Evolutionary conservation across 2,888 invertebrate species (phyloP), one percentile per base, ranked within the genome.

Genomic region (Scelioninae gen. 1): DNA sequence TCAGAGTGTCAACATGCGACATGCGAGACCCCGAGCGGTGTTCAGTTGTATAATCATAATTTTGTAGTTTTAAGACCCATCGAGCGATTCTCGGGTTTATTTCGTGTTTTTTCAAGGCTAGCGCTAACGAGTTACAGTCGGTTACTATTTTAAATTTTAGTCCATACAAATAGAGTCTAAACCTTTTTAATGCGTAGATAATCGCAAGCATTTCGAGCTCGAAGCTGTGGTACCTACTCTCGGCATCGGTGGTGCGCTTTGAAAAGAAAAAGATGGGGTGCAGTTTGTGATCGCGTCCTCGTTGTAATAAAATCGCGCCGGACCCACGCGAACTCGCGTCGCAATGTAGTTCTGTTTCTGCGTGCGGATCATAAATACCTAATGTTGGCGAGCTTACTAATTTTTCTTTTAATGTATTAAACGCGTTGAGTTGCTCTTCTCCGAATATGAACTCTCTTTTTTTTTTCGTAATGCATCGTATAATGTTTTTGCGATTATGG

Each of bases 251-350:
- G 1, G 53, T 43, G 2, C 66, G 66, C 8, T 66, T 49, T 0
- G 66, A 66, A 34, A 68, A 68, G 49, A 47, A 71, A 40, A 71
- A 71, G 1, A 71, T 34, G 3, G 72, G 62, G 15, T 72, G 72
- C 15, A 62, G 13, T 15, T 62, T 72, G 11, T 62, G 45, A 45
- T 63, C 72, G 1, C 34, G 23, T 0, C 34, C 45, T 9, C 72
- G 62, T 5, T 72, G 72, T 7, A 72, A n/a, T 8, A 72, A 43
- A 13, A 72, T 63, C 11, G 62, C 72, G 9, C 72, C 72, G 16
- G 31, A 72, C 1, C 72, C 72, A 7, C n/a, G 7, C 2, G 62
- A 53, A 40, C 62, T 71, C 0, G 38, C 60, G 32, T 71, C 71
- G n/a, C 71, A 71, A 40, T 72, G 72, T 8, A 62, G 11, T 11